Percentiles rank a stretch among this genome's conserved stretches.
These are phyloP conservation scores for Todiramphus saurophagus DNA, from an alignment of 2,113 vertebrate genomes.

Conservation along the genomic window DNA sequence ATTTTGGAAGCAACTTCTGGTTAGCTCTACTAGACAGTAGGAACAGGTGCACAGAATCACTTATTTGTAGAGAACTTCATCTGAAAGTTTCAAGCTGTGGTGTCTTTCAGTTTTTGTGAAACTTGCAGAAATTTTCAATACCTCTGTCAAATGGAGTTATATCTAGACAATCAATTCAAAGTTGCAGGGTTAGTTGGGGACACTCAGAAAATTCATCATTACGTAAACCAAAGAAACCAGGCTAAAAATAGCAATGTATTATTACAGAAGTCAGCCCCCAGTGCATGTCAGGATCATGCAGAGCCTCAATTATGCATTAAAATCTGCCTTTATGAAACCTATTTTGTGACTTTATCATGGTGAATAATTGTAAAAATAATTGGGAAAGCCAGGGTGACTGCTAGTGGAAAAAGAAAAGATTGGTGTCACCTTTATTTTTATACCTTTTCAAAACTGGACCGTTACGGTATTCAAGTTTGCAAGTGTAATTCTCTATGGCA, in stretches of 20 bases:
- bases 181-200: not conserved
- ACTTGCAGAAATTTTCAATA: not conserved
- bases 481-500: not conserved
- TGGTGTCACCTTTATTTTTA: not conserved
- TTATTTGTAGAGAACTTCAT: not conserved
- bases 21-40: not conserved
- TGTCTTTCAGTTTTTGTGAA: not conserved
- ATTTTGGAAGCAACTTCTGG: not conserved
- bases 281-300: conserved; percentile 19
- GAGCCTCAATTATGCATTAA: conserved; percentile 23
- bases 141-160: not conserved
- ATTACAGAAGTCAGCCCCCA: not conserved
- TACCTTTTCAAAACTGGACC: not conserved
- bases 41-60: not conserved
- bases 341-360: conserved; percentile 7
- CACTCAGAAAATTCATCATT: conserved; percentile 48
- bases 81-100: not conserved
- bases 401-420: not conserved
- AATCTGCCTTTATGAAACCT: not conserved
- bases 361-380: not conserved
- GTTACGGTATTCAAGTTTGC: not conserved
- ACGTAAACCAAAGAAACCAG: conserved; percentile 15
- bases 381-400: not conserved
- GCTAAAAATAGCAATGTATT: conserved; percentile 28
- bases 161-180: not conserved